A percentile compares a stretch with the other conserved stretches of the same genome.
These are phyloP conservation scores for Panthera uncia DNA, from an alignment of 2,113 vertebrate genomes.

Conservation along the genomic window DNA sequence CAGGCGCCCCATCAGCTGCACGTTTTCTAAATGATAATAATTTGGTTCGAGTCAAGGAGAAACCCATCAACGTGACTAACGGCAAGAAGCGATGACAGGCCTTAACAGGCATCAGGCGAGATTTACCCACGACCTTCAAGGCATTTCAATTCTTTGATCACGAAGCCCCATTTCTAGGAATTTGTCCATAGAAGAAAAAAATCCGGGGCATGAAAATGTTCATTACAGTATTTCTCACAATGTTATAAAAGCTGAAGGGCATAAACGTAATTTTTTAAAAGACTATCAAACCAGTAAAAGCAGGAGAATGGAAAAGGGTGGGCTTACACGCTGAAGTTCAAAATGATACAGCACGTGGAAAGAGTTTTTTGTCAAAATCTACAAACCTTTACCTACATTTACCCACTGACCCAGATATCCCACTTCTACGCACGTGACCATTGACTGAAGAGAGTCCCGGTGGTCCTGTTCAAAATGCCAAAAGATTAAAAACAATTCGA, in stretches of 20 bases:
- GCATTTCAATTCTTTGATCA: background rate
- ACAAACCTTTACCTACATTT: background rate
- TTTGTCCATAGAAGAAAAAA: background rate
- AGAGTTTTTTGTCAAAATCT: background rate
- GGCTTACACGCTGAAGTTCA: rapidly evolving
- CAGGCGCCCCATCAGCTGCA: background rate
- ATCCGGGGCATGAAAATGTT: background rate
- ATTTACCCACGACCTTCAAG: background rate
- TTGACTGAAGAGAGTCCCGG: background rate
- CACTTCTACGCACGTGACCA: background rate
- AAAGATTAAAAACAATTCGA: background rate
- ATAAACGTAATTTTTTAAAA: background rate
- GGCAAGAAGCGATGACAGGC: rapidly evolving
- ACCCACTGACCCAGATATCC: background rate
- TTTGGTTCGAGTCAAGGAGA: background rate
- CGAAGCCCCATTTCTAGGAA: background rate
- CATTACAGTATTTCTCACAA: background rate
- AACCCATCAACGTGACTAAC: rapidly evolving
- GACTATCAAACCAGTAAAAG: background rate
- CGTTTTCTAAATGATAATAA: background rate
- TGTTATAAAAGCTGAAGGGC: background rate
- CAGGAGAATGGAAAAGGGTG: background rate
- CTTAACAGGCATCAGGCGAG: rapidly evolving
- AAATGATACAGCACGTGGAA: background rate
- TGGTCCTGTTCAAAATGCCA: background rate